Evolutionary conservation across 64 coral and sea anemone species (phyloP).

Genomic region (Montipora cactus): DNA sequence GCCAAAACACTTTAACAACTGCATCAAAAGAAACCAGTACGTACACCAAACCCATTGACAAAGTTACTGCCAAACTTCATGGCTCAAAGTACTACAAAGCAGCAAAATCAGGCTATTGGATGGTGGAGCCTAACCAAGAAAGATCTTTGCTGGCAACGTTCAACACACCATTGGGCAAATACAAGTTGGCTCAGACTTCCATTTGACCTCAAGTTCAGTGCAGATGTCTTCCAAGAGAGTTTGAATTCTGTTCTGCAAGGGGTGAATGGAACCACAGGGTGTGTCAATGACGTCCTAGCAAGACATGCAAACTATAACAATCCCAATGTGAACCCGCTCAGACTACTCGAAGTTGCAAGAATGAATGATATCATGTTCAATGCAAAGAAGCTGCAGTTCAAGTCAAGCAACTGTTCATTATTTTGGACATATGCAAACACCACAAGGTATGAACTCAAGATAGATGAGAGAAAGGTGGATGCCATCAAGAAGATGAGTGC

Average conservation of each 20-base stretch:
- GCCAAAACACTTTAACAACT: slow-evolving; percentile 30
- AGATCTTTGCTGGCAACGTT: not conserved
- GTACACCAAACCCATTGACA: not conserved
- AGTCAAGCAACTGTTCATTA: too few relatives aligned
- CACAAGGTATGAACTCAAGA: too few relatives aligned
- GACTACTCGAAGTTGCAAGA: too few relatives aligned
- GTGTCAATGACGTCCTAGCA: slow-evolving; percentile 22
- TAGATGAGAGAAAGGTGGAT: too few relatives aligned
- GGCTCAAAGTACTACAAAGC: too few relatives aligned
- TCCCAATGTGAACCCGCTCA: too few relatives aligned
- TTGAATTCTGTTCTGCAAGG: not conserved
- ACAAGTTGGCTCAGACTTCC: slow-evolving; percentile 55
- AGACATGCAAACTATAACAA: not conserved
- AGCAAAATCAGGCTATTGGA: too few relatives aligned
- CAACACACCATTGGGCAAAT: slow-evolving; percentile 51
- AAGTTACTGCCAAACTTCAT: not conserved
- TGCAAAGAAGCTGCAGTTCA: too few relatives aligned
- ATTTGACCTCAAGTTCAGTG: slow-evolving; percentile 43
- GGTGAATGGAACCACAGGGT: slow-evolving; percentile 20
- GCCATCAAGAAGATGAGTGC: too few relatives aligned
- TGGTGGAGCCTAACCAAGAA: not conserved
- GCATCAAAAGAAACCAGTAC: slow-evolving; percentile 13
- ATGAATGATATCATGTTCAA: too few relatives aligned
- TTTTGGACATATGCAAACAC: too few relatives aligned
- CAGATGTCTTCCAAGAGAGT: slow-evolving; percentile 34